Base-by-base conservation (phyloP, 2,797 vertebrate genomes). In the Pterois miles region DNA sequence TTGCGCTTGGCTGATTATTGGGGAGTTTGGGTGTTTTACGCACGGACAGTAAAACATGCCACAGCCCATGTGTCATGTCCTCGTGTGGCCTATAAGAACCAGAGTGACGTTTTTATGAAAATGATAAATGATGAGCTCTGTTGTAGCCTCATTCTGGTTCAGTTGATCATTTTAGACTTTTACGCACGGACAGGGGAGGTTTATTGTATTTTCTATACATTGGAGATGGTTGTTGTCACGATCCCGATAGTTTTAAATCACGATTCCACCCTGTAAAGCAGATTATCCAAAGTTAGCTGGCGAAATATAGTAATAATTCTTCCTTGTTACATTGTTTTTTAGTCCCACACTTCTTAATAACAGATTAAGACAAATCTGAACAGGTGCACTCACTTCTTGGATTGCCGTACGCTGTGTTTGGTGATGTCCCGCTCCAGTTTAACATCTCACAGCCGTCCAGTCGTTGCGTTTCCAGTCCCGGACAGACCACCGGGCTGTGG, bases 351-450 rank as follows among this genome's bases (percentile, higher is more conserved):
- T 12, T 1, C 9, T 1, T 14, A 5, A 40, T 4, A 0, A 1
- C 25, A 7, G 34, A 23, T 33, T 2, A 3, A 11, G 7, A 33
- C 13, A 11, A 0, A 18, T 2, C 5, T 0, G 0, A 4, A 14
- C 12, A 11, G 33, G 20, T 5, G 31, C 68, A 95, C 96, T 97
- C 93, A 97, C 97, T 94, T 83, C 91, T 90, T 4, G 94, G 91
- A 34, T 92, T 94, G 74, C 90, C 71, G 65, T 88, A 89, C 50
- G 81, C 88, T 25, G 93, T 75, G 22, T 87, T 86, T 29, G 92
- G 82, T 14, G 93, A 93, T 1, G 93, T 85, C 63, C 92, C 80
- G 82, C 89, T 95, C 94, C 95, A 94, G 70, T 88, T 89, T 73
- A 89, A 67, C 70, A 3, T 85, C 38, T 36, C 92, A 27, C 53